Conservation (phyloP, 2,113 vertebrate genomes). For the Bufo gargarizans region DNA sequence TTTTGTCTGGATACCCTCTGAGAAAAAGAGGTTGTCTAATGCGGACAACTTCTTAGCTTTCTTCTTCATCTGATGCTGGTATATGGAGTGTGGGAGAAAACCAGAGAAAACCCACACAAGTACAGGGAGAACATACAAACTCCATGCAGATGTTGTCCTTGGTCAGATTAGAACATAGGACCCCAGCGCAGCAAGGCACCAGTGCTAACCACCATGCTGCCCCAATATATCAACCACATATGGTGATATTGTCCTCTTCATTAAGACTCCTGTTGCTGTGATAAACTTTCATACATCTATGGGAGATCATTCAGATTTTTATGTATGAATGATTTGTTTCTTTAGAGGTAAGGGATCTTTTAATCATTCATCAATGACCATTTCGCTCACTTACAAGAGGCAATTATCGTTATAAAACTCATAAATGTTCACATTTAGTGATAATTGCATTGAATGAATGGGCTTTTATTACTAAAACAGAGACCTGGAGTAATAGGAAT, state of each 20-base stretch:
- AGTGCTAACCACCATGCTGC: too few species aligned
- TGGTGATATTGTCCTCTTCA: neutral
- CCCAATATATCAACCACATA: neutral
- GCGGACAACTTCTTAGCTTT: neutral
- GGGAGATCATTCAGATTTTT: neutral
- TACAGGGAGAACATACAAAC: too few species aligned
- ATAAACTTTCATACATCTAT: neutral
- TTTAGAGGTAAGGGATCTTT: neutral
- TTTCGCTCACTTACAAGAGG: neutral
- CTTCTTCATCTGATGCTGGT: too few species aligned
- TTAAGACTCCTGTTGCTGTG: neutral
- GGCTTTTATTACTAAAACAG: neutral
- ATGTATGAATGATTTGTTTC: neutral
- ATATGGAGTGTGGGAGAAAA: too few species aligned
- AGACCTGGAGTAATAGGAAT: neutral
- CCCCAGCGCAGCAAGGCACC: too few species aligned
- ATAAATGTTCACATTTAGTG: neutral
- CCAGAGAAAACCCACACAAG: too few species aligned
- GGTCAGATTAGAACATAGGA: too few species aligned
- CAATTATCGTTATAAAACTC: neutral
- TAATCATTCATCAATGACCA: neutral
- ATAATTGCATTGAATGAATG: neutral
- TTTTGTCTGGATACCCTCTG: neutral
- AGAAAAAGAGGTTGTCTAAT: neutral
- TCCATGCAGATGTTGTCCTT: too few species aligned